Evolutionary conservation across 1,140 invertebrate genomes (phyloP).

Genomic region (Pomacea maculata): DNA sequence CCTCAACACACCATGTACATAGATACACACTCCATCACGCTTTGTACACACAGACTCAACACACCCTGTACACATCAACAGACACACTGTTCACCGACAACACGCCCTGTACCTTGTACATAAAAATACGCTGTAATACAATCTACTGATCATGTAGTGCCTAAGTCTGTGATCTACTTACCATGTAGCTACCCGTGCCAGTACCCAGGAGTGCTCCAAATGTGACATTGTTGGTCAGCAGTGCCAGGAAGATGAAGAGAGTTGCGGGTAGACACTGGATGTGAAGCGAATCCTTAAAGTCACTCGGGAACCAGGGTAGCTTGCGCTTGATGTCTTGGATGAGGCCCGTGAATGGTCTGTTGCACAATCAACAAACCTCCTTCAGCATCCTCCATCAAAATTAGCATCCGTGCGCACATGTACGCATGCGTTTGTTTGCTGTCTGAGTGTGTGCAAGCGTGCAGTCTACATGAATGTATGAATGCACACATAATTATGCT

Average conservation of each 20-base stretch:
- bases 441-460: neutral
- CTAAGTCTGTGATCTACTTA: constrained; percentile 37
- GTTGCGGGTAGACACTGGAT: constrained; percentile 95
- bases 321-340: constrained; percentile 93
- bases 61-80: too few species aligned
- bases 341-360: constrained; percentile 82
- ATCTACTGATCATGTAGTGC: too few species aligned
- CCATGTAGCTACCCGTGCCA: constrained; percentile 95
- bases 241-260: constrained; percentile 98
- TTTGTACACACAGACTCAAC: neutral
- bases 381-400: constrained; percentile 31
- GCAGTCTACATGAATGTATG: neutral
- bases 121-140: too few species aligned
- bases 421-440: neutral
- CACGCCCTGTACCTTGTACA: too few species aligned
- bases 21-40: neutral
- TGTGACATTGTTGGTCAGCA: constrained; percentile 96
- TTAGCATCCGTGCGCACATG: too few species aligned
- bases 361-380: constrained; percentile 10
- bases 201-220: constrained; percentile 94
- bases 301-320: constrained; percentile 77
- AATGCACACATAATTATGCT: constrained; percentile 1
- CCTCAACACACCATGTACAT: neutral
- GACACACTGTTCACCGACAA: too few species aligned
- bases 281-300: constrained; percentile 85